A percentile compares a stretch with the other conserved stretches of the same genome.
phyloP scores from a whole-genome alignment of 2,113 vertebrate species.

The Sinocyclocheilus maitianheensis region DNA sequence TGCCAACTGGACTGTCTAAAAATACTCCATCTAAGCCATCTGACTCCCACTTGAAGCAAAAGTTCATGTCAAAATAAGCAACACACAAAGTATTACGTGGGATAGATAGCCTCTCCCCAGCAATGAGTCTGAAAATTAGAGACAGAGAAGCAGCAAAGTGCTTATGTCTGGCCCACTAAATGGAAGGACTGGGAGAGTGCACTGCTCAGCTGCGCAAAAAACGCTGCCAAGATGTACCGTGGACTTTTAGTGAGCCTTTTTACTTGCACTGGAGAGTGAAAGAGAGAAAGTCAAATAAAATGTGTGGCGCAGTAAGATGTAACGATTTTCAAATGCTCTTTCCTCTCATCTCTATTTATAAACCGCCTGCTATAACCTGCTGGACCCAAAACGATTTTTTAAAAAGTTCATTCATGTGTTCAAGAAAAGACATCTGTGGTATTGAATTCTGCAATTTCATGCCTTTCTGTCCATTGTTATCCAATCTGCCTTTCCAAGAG shows the following conservation, averaged over 20 bases:
- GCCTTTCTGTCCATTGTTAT: conserved; percentile 45
- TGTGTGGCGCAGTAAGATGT: conserved; percentile 44
- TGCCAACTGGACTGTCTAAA: conserved; percentile 60
- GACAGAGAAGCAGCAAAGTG: conserved; percentile 66
- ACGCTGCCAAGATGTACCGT: conserved; percentile 68
- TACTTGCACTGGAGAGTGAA: conserved; percentile 47
- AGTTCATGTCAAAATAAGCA: conserved; percentile 65
- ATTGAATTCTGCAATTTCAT: conserved; percentile 49
- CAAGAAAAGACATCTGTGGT: conserved; percentile 44
- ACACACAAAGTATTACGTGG: conserved; percentile 62
- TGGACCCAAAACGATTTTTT: conserved; percentile 5
- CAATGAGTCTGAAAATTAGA: conserved; percentile 68
- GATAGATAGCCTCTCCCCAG: conserved; percentile 56
- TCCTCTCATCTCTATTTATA: conserved; percentile 52
- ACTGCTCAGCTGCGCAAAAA: conserved; percentile 64
- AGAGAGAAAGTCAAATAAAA: conserved; percentile 27
- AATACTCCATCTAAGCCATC: conserved; percentile 62
- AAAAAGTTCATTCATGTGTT: conserved; percentile 51
- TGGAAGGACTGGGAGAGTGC: conserved; percentile 66
- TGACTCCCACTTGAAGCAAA: conserved; percentile 65
- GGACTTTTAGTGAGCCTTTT: conserved; percentile 67
- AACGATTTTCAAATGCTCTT: conserved; percentile 43
- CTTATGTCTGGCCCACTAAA: conserved; percentile 73
- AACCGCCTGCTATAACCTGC: conserved; percentile 38
- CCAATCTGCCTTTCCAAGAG: conserved; percentile 33